Conservation (phyloP, 2,888 invertebrate species). For the Sphecodes monilicornis region DNA sequence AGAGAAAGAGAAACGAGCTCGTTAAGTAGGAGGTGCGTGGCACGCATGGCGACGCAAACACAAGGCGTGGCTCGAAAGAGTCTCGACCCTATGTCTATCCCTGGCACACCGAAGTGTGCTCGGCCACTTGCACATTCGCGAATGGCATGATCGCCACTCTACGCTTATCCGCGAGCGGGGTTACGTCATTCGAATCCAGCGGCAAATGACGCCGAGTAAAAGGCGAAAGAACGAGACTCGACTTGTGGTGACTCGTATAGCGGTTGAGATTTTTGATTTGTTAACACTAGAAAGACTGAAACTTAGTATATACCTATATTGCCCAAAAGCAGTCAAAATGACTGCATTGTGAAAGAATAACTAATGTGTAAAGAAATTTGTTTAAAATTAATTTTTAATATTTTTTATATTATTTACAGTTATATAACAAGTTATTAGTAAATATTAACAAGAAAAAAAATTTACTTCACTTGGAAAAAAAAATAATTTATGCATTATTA, state of each 20-base stretch:
- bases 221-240: constrained; percentile 37
- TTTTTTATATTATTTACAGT: too few relatives aligned
- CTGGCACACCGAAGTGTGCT: constrained; percentile 38
- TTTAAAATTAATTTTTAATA: too few relatives aligned
- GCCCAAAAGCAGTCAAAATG: too few relatives aligned
- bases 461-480: too few relatives aligned
- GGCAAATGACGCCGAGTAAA: constrained; percentile 38
- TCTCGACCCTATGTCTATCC: constrained; percentile 68
- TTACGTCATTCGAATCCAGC: constrained; percentile 65
- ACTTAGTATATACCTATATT: too few relatives aligned
- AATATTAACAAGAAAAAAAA: too few relatives aligned
- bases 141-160: constrained; percentile 43
- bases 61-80: constrained; percentile 81
- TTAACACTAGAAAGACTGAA: too few relatives aligned
- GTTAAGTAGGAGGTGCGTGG: constrained; percentile 82
- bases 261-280: neutral
- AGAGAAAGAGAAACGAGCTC: constrained; percentile 66
- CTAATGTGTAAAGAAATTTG: too few relatives aligned
- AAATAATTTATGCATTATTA: too few relatives aligned
- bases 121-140: constrained; percentile 50
- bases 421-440: too few relatives aligned
- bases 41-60: constrained; percentile 82
- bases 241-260: neutral
- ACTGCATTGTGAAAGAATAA: too few relatives aligned
- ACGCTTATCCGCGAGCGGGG: constrained; percentile 60